Evolutionary conservation across 2,113 vertebrate species (phyloP).

Genomic region (Spea bombifrons): DNA sequence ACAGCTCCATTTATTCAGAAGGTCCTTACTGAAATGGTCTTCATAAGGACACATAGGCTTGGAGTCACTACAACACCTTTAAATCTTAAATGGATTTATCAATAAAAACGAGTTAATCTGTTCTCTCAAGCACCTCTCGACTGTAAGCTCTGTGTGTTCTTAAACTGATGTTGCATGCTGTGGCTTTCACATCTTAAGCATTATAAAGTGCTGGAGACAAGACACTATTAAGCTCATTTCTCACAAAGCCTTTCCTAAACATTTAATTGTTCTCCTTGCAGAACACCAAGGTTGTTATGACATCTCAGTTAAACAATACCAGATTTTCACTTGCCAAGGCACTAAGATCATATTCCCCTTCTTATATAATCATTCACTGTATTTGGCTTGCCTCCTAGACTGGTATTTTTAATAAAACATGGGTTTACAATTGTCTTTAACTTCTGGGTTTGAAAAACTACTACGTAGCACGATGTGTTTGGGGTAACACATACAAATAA

Average conservation of each 20-base stretch:
- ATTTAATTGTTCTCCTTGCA: slow-evolving; percentile 44
- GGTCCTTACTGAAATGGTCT: no score
- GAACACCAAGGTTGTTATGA: slow-evolving; percentile 47
- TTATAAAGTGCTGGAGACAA: slow-evolving; percentile 20
- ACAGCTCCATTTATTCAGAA: no score
- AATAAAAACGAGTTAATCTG: neutral
- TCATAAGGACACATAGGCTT: no score
- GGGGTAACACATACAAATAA: neutral
- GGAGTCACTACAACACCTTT: neutral
- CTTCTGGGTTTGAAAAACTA: slow-evolving; percentile 1
- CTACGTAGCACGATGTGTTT: slow-evolving; percentile 9
- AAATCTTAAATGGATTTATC: neutral
- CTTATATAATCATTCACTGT: slow-evolving; percentile 42
- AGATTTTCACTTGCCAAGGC: slow-evolving; percentile 39
- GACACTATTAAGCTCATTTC: slow-evolving; percentile 22
- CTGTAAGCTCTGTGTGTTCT: neutral
- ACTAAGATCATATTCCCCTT: slow-evolving; percentile 45
- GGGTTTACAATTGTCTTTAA: slow-evolving; percentile 33
- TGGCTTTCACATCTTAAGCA: slow-evolving; percentile 27
- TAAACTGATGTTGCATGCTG: neutral
- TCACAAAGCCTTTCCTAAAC: slow-evolving; percentile 46
- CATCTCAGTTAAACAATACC: slow-evolving; percentile 44
- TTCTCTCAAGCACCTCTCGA: slow-evolving; percentile 11
- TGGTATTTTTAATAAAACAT: slow-evolving; percentile 35
- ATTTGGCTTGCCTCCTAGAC: slow-evolving; percentile 33